Conservation (phyloP, 2,888 invertebrate species). For the Conomelus anceps region DNA sequence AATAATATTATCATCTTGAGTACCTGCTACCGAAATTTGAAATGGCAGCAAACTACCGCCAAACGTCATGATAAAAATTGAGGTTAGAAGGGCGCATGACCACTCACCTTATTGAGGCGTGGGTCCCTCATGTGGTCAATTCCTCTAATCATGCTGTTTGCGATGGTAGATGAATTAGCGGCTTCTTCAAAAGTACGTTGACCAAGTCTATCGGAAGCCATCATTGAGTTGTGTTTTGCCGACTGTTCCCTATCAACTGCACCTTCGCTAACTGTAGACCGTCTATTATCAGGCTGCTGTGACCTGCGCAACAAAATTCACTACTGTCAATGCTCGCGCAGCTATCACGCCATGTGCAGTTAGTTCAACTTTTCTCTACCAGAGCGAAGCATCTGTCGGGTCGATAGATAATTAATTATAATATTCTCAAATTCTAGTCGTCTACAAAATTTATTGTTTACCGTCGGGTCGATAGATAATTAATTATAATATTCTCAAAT, state of each 20-base stretch:
- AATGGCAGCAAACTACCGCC: not conserved
- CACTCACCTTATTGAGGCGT: slow-evolving; percentile 60
- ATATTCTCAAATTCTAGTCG: no score
- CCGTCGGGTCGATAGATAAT: not conserved
- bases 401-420: no score
- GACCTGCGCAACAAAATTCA: not conserved
- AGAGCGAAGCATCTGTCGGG: not conserved
- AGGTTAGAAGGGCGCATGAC: not conserved
- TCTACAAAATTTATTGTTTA: not conserved
- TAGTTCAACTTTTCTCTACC: not conserved
- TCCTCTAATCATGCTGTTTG: slow-evolving; percentile 52
- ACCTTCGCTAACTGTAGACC: not conserved
- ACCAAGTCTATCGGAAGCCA: slow-evolving; percentile 53
- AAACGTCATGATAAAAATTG: not conserved
- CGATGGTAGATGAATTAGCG: slow-evolving; percentile 46
- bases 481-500: no score
- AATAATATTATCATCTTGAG: not conserved
- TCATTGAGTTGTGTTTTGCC: not conserved
- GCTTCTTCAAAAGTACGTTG: slow-evolving; percentile 49
- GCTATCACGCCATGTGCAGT: not conserved
- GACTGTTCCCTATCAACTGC: not conserved
- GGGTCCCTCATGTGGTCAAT: slow-evolving; percentile 62
- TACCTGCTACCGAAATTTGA: not conserved
- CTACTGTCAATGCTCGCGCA: not conserved
- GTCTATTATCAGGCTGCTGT: not conserved